A percentile compares a stretch with the other conserved stretches of the same genome.
Evolutionary conservation across 1,140 invertebrate genomes (phyloP).

Genomic region (Micrasema minimum): DNA sequence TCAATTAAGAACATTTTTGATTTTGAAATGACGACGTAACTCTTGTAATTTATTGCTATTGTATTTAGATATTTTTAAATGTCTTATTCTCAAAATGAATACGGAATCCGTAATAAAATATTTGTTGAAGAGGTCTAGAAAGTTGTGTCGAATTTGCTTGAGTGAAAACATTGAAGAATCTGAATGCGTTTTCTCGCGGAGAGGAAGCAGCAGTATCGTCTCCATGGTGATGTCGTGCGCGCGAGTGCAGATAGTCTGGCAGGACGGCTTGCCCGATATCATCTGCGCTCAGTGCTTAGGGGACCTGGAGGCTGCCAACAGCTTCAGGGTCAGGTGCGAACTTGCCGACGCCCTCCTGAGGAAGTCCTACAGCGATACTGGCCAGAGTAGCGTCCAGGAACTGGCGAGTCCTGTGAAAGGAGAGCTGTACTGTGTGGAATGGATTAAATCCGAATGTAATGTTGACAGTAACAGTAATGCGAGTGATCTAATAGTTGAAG

Average conservation of each 20-base stretch:
- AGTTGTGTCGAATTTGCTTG: slow-evolving; percentile 24
- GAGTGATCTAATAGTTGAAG: too few relatives aligned
- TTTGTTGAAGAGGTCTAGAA: neutral
- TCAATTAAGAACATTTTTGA: too few relatives aligned
- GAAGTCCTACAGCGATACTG: neutral
- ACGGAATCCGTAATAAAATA: neutral
- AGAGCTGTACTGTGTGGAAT: neutral
- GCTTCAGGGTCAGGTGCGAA: slow-evolving; percentile 28
- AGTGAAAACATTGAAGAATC: neutral
- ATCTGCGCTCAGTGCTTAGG: slow-evolving; percentile 21
- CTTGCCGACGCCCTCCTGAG: slow-evolving; percentile 18
- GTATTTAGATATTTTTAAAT: too few relatives aligned
- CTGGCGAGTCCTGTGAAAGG: neutral
- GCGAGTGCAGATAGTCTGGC: slow-evolving; percentile 8
- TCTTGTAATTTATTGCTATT: too few relatives aligned
- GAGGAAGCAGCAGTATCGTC: neutral
- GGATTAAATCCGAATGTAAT: neutral
- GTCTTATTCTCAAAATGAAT: too few relatives aligned
- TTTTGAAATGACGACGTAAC: too few relatives aligned
- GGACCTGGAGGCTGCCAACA: slow-evolving; percentile 23
- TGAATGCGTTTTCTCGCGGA: slow-evolving; percentile 1
- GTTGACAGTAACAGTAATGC: too few relatives aligned
- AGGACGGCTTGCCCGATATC: slow-evolving; percentile 26
- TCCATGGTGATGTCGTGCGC: slow-evolving; percentile 20
- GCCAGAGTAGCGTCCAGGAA: neutral